Evolutionary conservation across 2,113 vertebrate species (phyloP).

Genomic region (Chinchilla lanigera): DNA sequence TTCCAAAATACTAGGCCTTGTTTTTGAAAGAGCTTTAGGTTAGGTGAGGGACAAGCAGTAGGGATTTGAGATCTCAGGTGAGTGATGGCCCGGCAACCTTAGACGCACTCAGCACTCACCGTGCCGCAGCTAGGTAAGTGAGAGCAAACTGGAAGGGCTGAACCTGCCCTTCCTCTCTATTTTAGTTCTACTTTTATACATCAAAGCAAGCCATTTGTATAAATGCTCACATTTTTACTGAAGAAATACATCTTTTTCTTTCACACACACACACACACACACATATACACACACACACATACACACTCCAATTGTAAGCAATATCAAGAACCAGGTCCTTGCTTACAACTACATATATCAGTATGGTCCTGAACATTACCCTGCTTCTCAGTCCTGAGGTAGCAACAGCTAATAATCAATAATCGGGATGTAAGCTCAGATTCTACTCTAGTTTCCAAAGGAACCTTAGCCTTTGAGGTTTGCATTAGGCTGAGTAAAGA

Average conservation of each 20-base stretch:
- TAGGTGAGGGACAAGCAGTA: background rate
- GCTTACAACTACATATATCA: background rate
- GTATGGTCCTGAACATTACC: background rate
- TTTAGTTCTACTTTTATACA: background rate
- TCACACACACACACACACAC: background rate
- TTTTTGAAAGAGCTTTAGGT: background rate
- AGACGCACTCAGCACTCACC: background rate
- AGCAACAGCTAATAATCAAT: conserved; percentile 53
- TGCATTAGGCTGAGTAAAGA: background rate
- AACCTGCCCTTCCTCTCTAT: background rate
- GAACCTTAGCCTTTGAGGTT: conserved; percentile 48
- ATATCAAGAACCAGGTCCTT: background rate
- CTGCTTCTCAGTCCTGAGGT: conserved; percentile 13
- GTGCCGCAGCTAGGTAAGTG: too few relatives aligned
- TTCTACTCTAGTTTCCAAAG: conserved; percentile 58
- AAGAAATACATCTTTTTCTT: background rate
- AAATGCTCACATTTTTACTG: background rate
- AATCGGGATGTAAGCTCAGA: conserved; percentile 57
- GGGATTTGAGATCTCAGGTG: background rate
- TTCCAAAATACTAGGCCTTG: conserved; percentile 9
- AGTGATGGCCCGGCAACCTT: rapidly evolving
- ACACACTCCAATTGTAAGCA: background rate
- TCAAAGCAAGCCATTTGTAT: background rate
- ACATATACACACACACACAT: background rate
- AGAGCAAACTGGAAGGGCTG: background rate